phyloP scores from a whole-genome alignment of 2,888 invertebrate species.

The Agriotes lineatus region DNA sequence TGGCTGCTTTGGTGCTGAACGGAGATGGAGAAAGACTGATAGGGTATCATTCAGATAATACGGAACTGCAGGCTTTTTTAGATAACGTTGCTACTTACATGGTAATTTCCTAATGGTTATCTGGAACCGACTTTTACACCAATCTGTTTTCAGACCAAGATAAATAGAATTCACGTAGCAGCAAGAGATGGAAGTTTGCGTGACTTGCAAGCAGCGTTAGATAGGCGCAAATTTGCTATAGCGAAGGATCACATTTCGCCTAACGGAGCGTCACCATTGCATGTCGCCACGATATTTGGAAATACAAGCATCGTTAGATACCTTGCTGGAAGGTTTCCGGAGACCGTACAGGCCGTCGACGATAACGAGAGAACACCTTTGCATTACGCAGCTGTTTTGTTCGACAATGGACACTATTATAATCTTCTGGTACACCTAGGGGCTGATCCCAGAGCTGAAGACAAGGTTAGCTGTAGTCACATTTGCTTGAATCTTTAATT shows the following conservation, averaged over 20 bases:
- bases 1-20: constrained; percentile 89
- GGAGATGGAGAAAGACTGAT: constrained; percentile 87
- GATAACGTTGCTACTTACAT: constrained; percentile 89
- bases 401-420: constrained; percentile 90
- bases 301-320: constrained; percentile 84
- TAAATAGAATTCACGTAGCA: constrained; percentile 88
- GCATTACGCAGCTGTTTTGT: constrained; percentile 87
- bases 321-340: constrained; percentile 84
- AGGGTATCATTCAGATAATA: constrained; percentile 77
- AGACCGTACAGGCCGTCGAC: constrained; percentile 82
- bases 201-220: constrained; percentile 86
- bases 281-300: constrained; percentile 87
- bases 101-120: constrained; percentile 72
- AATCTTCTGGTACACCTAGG: constrained; percentile 88
- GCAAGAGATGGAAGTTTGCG: constrained; percentile 87
- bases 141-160: constrained; percentile 80
- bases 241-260: constrained; percentile 88
- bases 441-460: constrained; percentile 84
- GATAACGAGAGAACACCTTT: constrained; percentile 86
- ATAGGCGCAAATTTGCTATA: constrained; percentile 91
- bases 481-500: too few relatives aligned
- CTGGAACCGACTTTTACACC: too few relatives aligned
- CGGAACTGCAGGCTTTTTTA: constrained; percentile 87
- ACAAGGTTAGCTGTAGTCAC: constrained; percentile 88
- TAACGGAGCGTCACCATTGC: constrained; percentile 87